phyloP scores from a whole-genome alignment of 2,113 vertebrate genomes.

The Saccopteryx bilineata region DNA sequence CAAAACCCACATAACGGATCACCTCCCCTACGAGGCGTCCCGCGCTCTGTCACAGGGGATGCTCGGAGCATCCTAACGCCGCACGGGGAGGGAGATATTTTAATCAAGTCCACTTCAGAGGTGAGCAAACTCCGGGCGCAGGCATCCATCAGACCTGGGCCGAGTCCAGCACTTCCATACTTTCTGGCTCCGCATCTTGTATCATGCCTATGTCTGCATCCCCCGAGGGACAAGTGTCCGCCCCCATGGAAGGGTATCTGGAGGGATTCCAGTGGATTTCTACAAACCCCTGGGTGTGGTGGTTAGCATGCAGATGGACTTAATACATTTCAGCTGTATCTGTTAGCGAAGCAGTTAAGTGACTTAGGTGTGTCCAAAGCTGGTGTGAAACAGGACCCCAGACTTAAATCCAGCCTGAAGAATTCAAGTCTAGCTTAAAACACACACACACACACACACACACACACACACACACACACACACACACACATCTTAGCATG shows the following conservation, averaged over 20 bases:
- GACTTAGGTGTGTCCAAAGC: not conserved
- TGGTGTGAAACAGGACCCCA: not conserved
- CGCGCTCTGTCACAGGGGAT: not conserved
- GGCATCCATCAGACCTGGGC: not conserved
- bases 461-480: too few relatives aligned
- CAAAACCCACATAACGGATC: not conserved
- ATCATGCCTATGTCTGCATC: not conserved
- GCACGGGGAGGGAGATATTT: not conserved
- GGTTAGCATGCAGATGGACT: not conserved
- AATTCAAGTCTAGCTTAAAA: not conserved
- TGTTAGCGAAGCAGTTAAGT: not conserved
- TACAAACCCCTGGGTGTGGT: accelerated
- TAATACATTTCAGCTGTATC: too few relatives aligned
- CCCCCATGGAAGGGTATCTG: too few relatives aligned
- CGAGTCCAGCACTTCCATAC: not conserved
- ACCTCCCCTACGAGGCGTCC: not conserved
- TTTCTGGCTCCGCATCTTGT: not conserved
- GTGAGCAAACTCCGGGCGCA: not conserved
- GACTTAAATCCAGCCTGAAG: not conserved
- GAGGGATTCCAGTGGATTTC: not conserved
- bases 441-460: too few relatives aligned
- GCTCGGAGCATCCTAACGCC: not conserved
- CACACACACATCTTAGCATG: too few relatives aligned
- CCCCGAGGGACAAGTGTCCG: accelerated
- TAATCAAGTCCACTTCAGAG: not conserved